Evolutionary conservation across 2,888 invertebrate genomes (phyloP).

Genomic region (Conomelus anceps): DNA sequence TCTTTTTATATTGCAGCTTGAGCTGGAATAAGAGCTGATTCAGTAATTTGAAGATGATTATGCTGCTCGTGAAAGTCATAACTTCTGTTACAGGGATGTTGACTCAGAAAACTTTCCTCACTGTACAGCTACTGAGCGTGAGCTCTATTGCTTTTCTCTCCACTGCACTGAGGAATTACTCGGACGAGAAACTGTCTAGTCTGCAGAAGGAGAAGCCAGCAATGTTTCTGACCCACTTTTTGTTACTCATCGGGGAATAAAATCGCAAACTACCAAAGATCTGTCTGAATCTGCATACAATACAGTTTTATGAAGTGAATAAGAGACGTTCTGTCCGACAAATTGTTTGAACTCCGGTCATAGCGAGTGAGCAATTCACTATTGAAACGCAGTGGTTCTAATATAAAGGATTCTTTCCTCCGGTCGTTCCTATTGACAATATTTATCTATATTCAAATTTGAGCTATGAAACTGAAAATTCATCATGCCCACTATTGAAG

Average conservation of each 20-base stretch:
- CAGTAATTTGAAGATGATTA: neutral
- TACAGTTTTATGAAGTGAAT: neutral
- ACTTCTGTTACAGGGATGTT: neutral
- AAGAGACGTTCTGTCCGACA: neutral
- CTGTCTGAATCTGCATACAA: neutral
- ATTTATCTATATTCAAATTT: too few species aligned
- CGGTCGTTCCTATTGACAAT: too few species aligned
- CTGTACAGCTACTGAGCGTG: neutral
- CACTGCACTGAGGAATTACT: neutral
- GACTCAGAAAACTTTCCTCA: neutral
- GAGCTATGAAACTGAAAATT: too few species aligned
- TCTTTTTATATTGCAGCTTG: neutral
- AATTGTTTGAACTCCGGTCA: neutral
- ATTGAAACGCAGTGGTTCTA: too few species aligned
- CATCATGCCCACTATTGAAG: too few species aligned
- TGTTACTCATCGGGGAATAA: neutral
- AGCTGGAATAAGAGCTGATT: neutral
- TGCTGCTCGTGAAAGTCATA: neutral
- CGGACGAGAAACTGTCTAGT: neutral
- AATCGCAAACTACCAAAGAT: neutral
- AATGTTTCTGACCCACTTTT: neutral
- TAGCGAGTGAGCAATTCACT: too few species aligned
- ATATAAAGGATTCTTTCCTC: too few species aligned
- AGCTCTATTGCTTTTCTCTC: neutral
- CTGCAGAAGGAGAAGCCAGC: neutral